Conservation (phyloP, 2,797 vertebrate species). For the Lithobates pipiens region DNA sequence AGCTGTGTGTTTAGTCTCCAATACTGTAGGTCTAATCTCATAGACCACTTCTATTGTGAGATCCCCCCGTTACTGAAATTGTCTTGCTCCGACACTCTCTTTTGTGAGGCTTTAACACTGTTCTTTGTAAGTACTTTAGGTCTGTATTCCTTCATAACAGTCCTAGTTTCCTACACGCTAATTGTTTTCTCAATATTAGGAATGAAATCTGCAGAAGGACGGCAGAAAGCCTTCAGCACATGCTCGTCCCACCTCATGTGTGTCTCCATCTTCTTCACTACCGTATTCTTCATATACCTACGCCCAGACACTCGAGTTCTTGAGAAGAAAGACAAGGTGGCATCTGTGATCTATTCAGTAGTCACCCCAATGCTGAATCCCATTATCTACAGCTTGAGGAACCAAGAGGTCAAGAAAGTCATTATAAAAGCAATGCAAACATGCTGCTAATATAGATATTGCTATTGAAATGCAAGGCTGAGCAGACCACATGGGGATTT, state of each 20-base stretch:
- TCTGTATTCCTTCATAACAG: conserved; percentile 57
- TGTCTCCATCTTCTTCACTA: conserved; percentile 64
- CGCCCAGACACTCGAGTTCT: background rate
- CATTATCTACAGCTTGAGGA: conserved; percentile 30
- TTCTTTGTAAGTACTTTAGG: conserved; percentile 42
- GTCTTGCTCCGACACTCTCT: conserved; percentile 60
- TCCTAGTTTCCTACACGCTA: conserved; percentile 60
- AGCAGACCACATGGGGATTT: no score
- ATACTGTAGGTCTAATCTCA: conserved; percentile 56
- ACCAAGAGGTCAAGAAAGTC: conserved; percentile 7
- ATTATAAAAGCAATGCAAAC: background rate
- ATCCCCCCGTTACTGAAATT: conserved; percentile 64
- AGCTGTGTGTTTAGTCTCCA: conserved; percentile 57
- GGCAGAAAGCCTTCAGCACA: conserved; percentile 58
- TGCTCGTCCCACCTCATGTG: conserved; percentile 65
- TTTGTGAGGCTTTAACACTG: conserved; percentile 46
- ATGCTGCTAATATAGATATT: no score
- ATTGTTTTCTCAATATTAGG: conserved; percentile 63
- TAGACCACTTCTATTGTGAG: conserved; percentile 68
- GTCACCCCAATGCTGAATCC: conserved; percentile 40
- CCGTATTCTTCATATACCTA: conserved; percentile 60
- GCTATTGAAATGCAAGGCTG: no score
- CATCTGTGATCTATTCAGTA: conserved; percentile 3
- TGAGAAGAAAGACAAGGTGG: conserved; percentile 20
- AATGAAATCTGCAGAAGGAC: conserved; percentile 53